Percentiles rank a stretch among this genome's conserved stretches.
Evolutionary conservation across 2,113 vertebrate species (phyloP).

Genomic region (Xenopus laevis): DNA sequence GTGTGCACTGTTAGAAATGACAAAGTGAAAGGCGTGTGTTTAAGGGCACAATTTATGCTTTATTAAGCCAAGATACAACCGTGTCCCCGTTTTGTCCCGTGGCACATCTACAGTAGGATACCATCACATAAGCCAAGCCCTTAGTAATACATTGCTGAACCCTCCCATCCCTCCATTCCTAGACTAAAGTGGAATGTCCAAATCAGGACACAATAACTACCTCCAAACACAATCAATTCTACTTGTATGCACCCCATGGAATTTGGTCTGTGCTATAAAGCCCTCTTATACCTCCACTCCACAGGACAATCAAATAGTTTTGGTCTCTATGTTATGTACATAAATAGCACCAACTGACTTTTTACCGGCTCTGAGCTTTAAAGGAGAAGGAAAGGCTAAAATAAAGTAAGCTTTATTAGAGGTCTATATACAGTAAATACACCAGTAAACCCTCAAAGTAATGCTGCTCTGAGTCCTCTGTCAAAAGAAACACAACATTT

Average conservation of each 20-base stretch:
- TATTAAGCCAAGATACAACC: neutral
- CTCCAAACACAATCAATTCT: conserved; percentile 19
- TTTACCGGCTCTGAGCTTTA: neutral
- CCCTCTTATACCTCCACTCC: neutral
- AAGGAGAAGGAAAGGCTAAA: no score
- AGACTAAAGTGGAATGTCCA: conserved; percentile 19
- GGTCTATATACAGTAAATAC: no score
- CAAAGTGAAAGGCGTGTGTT: neutral
- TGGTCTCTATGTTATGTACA: conserved; percentile 34
- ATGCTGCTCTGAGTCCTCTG: no score
- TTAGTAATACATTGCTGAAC: conserved; percentile 16
- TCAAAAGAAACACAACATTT: no score
- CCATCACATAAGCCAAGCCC: conserved; percentile 9
- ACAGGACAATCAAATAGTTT: conserved; percentile 16
- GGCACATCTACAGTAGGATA: conserved; percentile 16
- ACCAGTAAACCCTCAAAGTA: no score
- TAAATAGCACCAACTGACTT: conserved; percentile 26
- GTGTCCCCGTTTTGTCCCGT: conserved; percentile 13
- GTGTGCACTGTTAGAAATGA: neutral
- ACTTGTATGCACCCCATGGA: conserved; percentile 32
- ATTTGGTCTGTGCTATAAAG: conserved; percentile 1
- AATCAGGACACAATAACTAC: conserved; percentile 1
- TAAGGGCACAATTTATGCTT: conserved; percentile 4
- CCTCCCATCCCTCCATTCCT: conserved; percentile 4
- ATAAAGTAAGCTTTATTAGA: no score